Evolutionary conservation across 2,797 vertebrate genomes (phyloP).

Genomic region (Bufotes viridis): DNA sequence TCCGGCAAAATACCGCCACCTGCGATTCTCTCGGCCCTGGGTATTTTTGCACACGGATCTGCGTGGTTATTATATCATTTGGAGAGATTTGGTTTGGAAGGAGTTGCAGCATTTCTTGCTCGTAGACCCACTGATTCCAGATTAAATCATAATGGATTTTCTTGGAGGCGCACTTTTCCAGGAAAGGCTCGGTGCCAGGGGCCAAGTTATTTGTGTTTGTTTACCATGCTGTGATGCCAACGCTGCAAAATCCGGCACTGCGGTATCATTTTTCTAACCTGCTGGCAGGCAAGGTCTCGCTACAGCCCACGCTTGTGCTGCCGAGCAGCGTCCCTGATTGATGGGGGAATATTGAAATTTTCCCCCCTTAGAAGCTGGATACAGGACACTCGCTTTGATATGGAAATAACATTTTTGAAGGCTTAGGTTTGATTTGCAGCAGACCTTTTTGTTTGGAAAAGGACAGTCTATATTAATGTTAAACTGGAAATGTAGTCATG

Average conservation of each 20-base stretch:
- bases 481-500: background rate
- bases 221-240: slow-evolving; percentile 12
- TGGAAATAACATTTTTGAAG: slow-evolving; percentile 46
- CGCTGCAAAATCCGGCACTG: slow-evolving; percentile 6
- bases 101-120: slow-evolving; percentile 19
- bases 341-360: slow-evolving; percentile 45
- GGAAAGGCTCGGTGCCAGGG: slow-evolving; percentile 26
- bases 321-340: slow-evolving; percentile 11
- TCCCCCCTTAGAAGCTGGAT: slow-evolving; percentile 25
- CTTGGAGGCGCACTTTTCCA: slow-evolving; percentile 30
- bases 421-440: slow-evolving; percentile 12
- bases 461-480: background rate
- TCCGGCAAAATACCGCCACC: slow-evolving; percentile 20
- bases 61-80: slow-evolving; percentile 32
- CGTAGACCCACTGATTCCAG: slow-evolving; percentile 20
- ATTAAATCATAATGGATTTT: slow-evolving; percentile 38
- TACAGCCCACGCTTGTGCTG: slow-evolving; percentile 4
- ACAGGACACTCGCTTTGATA: slow-evolving; percentile 52
- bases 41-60: slow-evolving; percentile 46
- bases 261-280: slow-evolving; percentile 18
- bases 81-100: slow-evolving; percentile 53
- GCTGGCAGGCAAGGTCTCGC: background rate
- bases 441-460: slow-evolving; percentile 30
- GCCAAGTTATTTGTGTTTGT: slow-evolving; percentile 50
- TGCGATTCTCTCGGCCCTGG: background rate